A percentile compares a stretch with the other conserved stretches of the same genome.
Conservation (phyloP, 2,888 invertebrate genomes). For the Lithophane socia region DNA sequence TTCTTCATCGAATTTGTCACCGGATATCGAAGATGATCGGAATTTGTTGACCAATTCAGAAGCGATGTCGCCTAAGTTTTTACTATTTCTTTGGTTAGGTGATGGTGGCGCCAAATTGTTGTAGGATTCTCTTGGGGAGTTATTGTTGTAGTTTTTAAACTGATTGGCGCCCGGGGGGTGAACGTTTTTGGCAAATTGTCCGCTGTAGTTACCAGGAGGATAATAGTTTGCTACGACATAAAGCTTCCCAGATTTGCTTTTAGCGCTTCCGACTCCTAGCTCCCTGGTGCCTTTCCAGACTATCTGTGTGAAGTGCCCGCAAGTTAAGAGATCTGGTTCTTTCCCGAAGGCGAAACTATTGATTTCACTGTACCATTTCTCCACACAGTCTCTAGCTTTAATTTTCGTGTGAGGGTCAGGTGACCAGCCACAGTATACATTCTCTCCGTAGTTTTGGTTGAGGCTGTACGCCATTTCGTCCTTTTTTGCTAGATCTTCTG, state of each 20-base stretch:
- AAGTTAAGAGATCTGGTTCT: slow-evolving; percentile 92
- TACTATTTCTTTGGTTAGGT: slow-evolving; percentile 78
- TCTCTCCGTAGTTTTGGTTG: slow-evolving; percentile 92
- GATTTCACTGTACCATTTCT: slow-evolving; percentile 95
- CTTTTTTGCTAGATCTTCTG: slow-evolving; percentile 91
- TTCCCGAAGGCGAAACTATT: slow-evolving; percentile 92
- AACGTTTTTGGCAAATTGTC: slow-evolving; percentile 93
- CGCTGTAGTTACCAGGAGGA: slow-evolving; percentile 95
- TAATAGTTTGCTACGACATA: slow-evolving; percentile 96
- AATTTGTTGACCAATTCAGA: slow-evolving; percentile 83
- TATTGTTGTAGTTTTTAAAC: slow-evolving; percentile 73
- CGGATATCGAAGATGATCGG: slow-evolving; percentile 79
- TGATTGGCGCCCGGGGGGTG: slow-evolving; percentile 89
- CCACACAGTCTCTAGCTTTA: slow-evolving; percentile 92
- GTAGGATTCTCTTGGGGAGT: slow-evolving; percentile 74
- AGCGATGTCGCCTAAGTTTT: slow-evolving; percentile 79
- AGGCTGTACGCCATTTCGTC: slow-evolving; percentile 92
- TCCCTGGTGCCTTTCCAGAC: slow-evolving; percentile 95
- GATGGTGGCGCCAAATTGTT: slow-evolving; percentile 78
- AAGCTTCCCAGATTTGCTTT: slow-evolving; percentile 94
- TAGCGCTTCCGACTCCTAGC: slow-evolving; percentile 94
- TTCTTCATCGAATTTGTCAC: slow-evolving; percentile 91
- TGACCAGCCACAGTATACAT: slow-evolving; percentile 93
- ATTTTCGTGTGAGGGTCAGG: slow-evolving; percentile 92
- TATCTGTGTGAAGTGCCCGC: slow-evolving; percentile 94